Base-by-base conservation (phyloP, 2,797 vertebrate genomes). In the Martes flavigula region DNA sequence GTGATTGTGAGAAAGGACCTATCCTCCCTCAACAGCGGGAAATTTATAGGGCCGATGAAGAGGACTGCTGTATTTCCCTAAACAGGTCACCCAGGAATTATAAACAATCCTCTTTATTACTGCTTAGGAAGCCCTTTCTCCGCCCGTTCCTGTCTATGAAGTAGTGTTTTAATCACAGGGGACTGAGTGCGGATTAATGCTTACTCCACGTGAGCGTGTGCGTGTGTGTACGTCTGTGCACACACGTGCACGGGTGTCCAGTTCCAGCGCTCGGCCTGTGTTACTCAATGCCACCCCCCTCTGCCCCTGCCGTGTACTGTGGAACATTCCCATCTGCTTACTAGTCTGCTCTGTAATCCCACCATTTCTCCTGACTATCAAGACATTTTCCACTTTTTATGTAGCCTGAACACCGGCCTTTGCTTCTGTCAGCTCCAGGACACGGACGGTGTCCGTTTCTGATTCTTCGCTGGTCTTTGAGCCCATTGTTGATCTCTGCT, bases 51-150 rank as follows among this genome's bases (percentile, higher is more conserved):
- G 96, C 64, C 78, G 58, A 95, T 97, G 97, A 98, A 98, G 98
- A 97, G 46, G 91, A 96, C 88, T 95, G 92, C 97, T 98, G 2
- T 93, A 97, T 90, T 94, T 98, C 89, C 96, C 98, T 98, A 98
- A 98, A 98, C 90, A 97, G 98, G 98, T 98, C 98, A 97, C 97
- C 95, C 60, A 97, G 97, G 98, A 98, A 98, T 98, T 98, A 97
- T 96, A 98, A 97, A 98, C 97, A 98, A 90, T 85, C 90, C n/a
- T 98, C 98, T 98, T 98, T 96, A 98, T 98, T 97, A 97, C 93
- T 97, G 94, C 95, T 97, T 97, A 97, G 97, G 92, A 98, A 98
- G 98, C 97, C 97, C 93, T 97, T 98, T 98, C 97, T 93, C 77
- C 97, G 91, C 35, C 92, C 97, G 77, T 98, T 98, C 96, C 90